Base-by-base conservation (phyloP, 1,140 invertebrate species). In the Nasonia longicornis region DNA sequence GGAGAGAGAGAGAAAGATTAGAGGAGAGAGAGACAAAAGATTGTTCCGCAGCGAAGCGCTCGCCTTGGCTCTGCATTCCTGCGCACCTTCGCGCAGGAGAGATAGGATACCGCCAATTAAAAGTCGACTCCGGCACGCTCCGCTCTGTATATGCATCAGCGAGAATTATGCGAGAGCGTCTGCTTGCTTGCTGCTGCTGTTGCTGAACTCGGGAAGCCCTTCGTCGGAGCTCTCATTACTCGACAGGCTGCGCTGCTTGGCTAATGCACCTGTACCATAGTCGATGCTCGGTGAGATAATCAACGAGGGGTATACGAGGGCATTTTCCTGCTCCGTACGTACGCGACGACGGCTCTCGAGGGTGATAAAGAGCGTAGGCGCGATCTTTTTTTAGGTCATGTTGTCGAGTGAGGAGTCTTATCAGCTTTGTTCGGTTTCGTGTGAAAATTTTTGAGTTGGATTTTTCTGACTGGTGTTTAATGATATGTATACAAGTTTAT, bases 31-130 rank as follows among this genome's bases (percentile, higher is more conserved):
- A 35, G 31, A 74, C 31, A 64, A 72, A 73, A 72, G 70, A 52
- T 66, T 48, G 71, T 80, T 69, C 31, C 42, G 31, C 71, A 80
- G 64, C 64, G 3, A 38, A 80, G 72, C 64, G 38, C 45, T 20
- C 26, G 26, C 31, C 29, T 64, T 64, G 58, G 14, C 8, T 26
- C 26, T 3, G n/a, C 64, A 80, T 75, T 80, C 64, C 73, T 20
- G 16, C 14, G 26, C 31, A 63, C 8, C 20, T 26, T 31, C 29
- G 35, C n/a, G 16, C 14, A n/a, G 10, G 52, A 16, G 22, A 10
- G 3, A 20, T 31, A 80, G 79, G 79, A 80, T 80, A 58, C 58
- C 79, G 31, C 45, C 72, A 80, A 80, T 80, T 80, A 80, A 80
- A 80, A 80, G 79, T 14, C 26, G 52, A 74, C 38, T 29, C 38